Percentiles rank a stretch among this genome's conserved stretches.
Conservation (phyloP, 1,140 invertebrate genomes). For the Scylla paramamosain region DNA sequence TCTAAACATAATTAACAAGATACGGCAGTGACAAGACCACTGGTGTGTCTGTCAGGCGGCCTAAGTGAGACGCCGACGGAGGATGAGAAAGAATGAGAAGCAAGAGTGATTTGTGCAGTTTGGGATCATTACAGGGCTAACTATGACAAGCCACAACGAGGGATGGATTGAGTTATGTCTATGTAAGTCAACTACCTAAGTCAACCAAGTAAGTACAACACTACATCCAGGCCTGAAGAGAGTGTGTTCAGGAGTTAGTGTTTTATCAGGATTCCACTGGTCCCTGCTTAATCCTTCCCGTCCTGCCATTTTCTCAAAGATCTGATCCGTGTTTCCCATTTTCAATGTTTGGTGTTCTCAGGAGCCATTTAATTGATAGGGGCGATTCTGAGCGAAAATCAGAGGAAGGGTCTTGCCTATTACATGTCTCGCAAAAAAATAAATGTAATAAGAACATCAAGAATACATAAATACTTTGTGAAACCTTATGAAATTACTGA, state of each 20-base stretch:
- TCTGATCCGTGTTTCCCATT: slow-evolving; percentile 71
- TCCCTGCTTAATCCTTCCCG: slow-evolving; percentile 45
- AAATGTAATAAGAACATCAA: background rate
- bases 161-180: background rate
- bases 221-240: background rate
- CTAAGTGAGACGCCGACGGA: background rate
- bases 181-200: background rate
- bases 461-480: background rate
- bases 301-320: slow-evolving; percentile 71
- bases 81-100: background rate
- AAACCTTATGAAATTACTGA: background rate
- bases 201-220: background rate
- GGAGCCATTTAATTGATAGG: slow-evolving; percentile 74
- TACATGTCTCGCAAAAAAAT: background rate
- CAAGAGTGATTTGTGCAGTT: background rate
- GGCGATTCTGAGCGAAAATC: slow-evolving; percentile 70
- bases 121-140: background rate
- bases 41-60: background rate
- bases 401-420: slow-evolving; percentile 55
- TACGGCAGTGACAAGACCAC: background rate
- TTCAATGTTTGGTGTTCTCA: slow-evolving; percentile 74
- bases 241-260: background rate
- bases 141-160: background rate
- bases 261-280: slow-evolving; percentile 36
- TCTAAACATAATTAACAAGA: background rate